phyloP scores from a whole-genome alignment of 2,888 invertebrate species.

The Beris morrisii region DNA sequence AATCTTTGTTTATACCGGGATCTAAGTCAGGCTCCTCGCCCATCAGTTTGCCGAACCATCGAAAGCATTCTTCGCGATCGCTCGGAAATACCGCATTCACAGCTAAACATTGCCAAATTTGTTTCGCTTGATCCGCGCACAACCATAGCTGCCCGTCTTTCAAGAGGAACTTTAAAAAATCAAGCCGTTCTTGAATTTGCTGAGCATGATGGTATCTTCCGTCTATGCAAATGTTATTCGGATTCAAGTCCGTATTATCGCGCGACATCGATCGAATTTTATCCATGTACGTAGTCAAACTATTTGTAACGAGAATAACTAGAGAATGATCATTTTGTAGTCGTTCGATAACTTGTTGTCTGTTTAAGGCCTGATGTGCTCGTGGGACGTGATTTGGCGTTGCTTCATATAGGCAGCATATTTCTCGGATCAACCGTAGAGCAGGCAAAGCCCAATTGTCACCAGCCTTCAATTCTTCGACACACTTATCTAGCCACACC shows the following conservation, averaged over 20 bases:
- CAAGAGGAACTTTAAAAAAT: conserved; percentile 87
- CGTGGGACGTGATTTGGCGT: conserved; percentile 52
- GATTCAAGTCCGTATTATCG: conserved; percentile 71
- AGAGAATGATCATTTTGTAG: conserved; percentile 90
- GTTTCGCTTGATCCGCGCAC: conserved; percentile 94
- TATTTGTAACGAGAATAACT: conserved; percentile 91
- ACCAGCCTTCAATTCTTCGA: conserved; percentile 87
- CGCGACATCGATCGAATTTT: conserved; percentile 65
- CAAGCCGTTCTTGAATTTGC: conserved; percentile 92
- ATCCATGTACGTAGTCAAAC: conserved; percentile 88
- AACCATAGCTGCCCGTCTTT: conserved; percentile 97
- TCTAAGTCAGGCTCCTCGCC: conserved; percentile 96
- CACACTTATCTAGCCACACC: conserved; percentile 92
- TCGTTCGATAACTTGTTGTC: conserved; percentile 81
- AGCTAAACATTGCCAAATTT: conserved; percentile 95
- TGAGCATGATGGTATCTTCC: conserved; percentile 88
- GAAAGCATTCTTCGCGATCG: conserved; percentile 95
- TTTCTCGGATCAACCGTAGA: conserved; percentile 92
- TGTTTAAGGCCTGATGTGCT: conserved; percentile 58
- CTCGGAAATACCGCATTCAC: conserved; percentile 89
- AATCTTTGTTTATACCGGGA: conserved; percentile 92
- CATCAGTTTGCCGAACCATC: conserved; percentile 97
- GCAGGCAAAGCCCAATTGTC: conserved; percentile 94
- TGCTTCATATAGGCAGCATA: conserved; percentile 91
- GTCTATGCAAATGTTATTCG: conserved; percentile 77